Conservation (phyloP, 2,113 vertebrate species). For the Oryzias javanicus region DNA sequence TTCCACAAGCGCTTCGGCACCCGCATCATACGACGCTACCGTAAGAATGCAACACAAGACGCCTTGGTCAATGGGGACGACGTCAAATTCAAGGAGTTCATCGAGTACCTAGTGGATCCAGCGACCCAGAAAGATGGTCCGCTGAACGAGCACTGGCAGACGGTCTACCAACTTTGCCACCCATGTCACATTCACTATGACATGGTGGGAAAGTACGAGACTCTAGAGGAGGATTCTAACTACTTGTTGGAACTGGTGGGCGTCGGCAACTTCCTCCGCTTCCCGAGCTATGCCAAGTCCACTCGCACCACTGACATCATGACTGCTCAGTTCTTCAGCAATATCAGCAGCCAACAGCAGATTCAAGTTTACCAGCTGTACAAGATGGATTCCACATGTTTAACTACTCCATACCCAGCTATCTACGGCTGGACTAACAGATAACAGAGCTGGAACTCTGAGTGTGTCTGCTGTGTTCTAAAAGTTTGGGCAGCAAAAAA, state of each 20-base stretch:
- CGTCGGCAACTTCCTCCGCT: constrained; percentile 84
- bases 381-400: constrained; percentile 99
- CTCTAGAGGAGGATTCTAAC: constrained; percentile 92
- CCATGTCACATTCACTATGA: constrained; percentile 98
- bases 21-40: constrained; percentile 91
- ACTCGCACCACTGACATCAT: constrained; percentile 98
- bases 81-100: constrained; percentile 92
- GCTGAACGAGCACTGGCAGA: constrained; percentile 98
- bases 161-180: constrained; percentile 92
- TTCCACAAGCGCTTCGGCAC: constrained; percentile 98
- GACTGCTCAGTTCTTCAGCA: constrained; percentile 97
- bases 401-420: constrained; percentile 96
- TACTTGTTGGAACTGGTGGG: constrained; percentile 88
- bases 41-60: constrained; percentile 92
- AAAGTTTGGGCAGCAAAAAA: constrained; percentile 35
- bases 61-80: constrained; percentile 86
- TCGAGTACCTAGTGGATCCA: constrained; percentile 90
- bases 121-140: constrained; percentile 91
- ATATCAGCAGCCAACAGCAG: constrained; percentile 93
- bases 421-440: constrained; percentile 90
- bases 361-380: constrained; percentile 93
- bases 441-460: constrained; percentile 43
- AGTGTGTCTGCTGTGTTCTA: constrained; percentile 22
- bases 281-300: constrained; percentile 94
- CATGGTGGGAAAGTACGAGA: constrained; percentile 97